Conservation (phyloP, 2,797 vertebrate genomes). For the Vespertilio murinus region DNA sequence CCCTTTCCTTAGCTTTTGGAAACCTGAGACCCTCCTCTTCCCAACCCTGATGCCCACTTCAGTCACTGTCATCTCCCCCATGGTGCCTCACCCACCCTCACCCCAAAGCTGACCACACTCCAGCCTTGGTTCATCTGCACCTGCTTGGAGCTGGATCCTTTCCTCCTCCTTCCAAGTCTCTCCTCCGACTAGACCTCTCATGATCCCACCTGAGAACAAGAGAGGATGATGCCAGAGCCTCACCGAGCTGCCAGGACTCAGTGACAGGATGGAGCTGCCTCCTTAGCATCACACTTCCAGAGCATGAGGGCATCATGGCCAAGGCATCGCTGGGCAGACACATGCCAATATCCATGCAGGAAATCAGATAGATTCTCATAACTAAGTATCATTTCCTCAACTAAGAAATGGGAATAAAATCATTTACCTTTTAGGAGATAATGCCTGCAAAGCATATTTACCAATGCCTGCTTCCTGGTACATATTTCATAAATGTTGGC, state of each 20-base stretch:
- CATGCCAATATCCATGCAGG: neutral
- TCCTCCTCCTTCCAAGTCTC: neutral
- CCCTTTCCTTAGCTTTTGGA: neutral
- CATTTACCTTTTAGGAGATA: neutral
- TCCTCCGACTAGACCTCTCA: neutral
- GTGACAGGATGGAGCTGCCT: neutral
- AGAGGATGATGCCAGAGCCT: neutral
- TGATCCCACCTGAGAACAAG: neutral
- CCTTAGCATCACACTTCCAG: neutral
- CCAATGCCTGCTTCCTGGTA: neutral
- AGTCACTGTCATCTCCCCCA: neutral
- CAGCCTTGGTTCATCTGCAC: neutral
- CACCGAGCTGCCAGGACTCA: fast-evolving
- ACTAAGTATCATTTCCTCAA: neutral
- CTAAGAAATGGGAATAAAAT: neutral
- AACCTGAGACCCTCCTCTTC: neutral
- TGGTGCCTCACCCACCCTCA: fast-evolving
- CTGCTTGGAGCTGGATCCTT: neutral
- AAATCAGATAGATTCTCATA: neutral
- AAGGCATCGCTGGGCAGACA: neutral
- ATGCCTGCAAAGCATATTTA: neutral
- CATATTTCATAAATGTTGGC: neutral
- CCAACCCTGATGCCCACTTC: neutral
- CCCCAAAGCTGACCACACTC: neutral
- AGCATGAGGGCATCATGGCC: neutral